Conservation (phyloP, 1,140 invertebrate species). For the Hycleus phaleratus region DNA sequence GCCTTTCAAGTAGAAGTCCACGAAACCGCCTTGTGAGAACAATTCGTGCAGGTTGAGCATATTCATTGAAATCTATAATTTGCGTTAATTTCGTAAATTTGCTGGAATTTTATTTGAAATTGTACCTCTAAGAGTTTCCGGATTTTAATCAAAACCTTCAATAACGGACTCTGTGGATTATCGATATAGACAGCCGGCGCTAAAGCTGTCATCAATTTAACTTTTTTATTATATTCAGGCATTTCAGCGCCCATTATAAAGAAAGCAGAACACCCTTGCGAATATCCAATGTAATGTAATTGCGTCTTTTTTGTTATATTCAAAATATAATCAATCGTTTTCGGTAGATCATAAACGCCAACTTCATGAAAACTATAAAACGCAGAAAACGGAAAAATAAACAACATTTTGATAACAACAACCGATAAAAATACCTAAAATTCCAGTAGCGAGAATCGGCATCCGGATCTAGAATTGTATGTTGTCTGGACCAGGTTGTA, state of each 20-base stretch:
- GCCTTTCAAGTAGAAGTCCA: background rate
- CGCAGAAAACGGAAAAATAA: background rate
- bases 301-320: constrained; percentile 41
- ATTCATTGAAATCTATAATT: background rate
- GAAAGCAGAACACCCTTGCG: constrained; percentile 51
- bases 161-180: constrained; percentile 8
- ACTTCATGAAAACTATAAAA: constrained; percentile 62
- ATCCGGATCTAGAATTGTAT: constrained; percentile 13
- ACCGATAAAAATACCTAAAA: constrained; percentile 2
- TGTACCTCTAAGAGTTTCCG: constrained; percentile 7
- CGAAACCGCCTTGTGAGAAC: background rate
- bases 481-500: constrained; percentile 9
- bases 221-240: constrained; percentile 50
- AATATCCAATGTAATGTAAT: constrained; percentile 50
- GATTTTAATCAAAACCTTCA: background rate
- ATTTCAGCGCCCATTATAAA: constrained; percentile 46
- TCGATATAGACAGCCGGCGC: constrained; percentile 49
- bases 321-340: constrained; percentile 54
- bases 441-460: constrained; percentile 3
- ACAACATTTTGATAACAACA: background rate
- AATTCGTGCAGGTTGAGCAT: constrained; percentile 2
- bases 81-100: background rate
- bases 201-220: constrained; percentile 47
- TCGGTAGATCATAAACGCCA: constrained; percentile 54
- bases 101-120: background rate